These are phyloP conservation scores for Pelagia noctiluca DNA, from an alignment of 30 jellyfish, hydroid and myxozoan species.

Conservation along the genomic window DNA sequence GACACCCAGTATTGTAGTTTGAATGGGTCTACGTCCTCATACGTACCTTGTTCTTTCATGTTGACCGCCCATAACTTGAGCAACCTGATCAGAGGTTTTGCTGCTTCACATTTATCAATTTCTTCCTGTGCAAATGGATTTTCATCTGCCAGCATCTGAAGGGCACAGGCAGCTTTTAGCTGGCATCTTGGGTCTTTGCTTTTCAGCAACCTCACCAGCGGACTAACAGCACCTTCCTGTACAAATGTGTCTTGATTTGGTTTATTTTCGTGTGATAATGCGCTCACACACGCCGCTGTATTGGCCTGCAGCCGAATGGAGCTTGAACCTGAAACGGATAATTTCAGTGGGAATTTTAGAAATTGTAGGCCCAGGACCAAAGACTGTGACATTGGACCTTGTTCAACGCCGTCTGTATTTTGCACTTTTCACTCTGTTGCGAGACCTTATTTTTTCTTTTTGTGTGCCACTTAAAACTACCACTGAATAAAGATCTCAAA, in stretches of 20 bases:
- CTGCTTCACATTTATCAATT: conserved; percentile 60
- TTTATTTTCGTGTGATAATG: conserved; percentile 44
- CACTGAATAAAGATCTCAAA: too few relatives aligned
- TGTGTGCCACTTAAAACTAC: too few relatives aligned
- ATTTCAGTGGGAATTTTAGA: too few relatives aligned
- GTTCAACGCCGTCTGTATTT: too few relatives aligned
- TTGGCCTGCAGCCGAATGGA: conserved; percentile 74
- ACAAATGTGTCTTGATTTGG: conserved; percentile 64
- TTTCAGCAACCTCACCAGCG: conserved; percentile 51
- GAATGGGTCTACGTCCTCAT: too few relatives aligned
- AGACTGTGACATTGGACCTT: too few relatives aligned
- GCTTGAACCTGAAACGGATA: conserved; percentile 28
- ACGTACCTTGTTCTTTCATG: conserved; percentile 74
- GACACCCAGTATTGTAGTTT: too few relatives aligned
- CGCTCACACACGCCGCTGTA: conserved; percentile 67
- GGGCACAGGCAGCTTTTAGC: conserved; percentile 75
- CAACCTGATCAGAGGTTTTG: conserved; percentile 69
- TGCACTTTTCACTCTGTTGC: too few relatives aligned
- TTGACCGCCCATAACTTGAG: conserved; percentile 74
- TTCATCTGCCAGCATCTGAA: conserved; percentile 61
- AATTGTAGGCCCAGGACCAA: too few relatives aligned
- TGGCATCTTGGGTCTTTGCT: conserved; percentile 72
- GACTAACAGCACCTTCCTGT: conserved; percentile 54
- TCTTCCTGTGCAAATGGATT: conserved; percentile 71
- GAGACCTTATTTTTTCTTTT: too few relatives aligned